Conservation (phyloP, 2,888 invertebrate species). For the Salpingus planirostris region DNA sequence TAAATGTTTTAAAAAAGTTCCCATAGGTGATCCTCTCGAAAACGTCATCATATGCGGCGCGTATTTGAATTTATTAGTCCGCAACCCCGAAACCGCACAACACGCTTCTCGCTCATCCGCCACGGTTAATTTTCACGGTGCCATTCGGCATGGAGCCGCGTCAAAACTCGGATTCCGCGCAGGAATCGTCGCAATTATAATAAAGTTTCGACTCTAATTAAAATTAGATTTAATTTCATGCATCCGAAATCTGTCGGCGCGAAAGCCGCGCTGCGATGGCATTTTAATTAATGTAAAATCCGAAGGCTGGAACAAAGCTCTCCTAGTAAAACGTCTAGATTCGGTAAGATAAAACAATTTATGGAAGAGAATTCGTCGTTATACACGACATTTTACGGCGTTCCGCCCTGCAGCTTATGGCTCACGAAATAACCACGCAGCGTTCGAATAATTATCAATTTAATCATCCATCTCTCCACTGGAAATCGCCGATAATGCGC, state of each 20-base stretch:
- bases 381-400: conserved; percentile 8
- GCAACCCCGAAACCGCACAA: conserved; percentile 12
- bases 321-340: conserved; percentile 7
- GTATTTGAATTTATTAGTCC: conserved; percentile 23
- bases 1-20: conserved; percentile 34
- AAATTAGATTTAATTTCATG: conserved; percentile 8
- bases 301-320: conserved; percentile 8
- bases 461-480: no score
- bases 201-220: no score
- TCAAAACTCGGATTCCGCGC: no score
- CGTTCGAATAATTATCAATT: no score
- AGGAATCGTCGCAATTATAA: no score
- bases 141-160: no score
- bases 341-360: conserved; percentile 10
- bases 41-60: conserved; percentile 29
- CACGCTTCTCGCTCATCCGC: no score
- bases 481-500: no score
- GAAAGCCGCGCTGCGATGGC: conserved; percentile 18
- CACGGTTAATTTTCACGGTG: no score
- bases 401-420: conserved; percentile 1
- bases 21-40: conserved; percentile 33
- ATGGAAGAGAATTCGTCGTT: conserved; percentile 7
- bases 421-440: no score
- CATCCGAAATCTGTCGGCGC: conserved; percentile 9
- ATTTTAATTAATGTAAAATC: conserved; percentile 23